Evolutionary conservation across 2,113 vertebrate genomes (phyloP).

Genomic region (Platichthys stellatus): DNA sequence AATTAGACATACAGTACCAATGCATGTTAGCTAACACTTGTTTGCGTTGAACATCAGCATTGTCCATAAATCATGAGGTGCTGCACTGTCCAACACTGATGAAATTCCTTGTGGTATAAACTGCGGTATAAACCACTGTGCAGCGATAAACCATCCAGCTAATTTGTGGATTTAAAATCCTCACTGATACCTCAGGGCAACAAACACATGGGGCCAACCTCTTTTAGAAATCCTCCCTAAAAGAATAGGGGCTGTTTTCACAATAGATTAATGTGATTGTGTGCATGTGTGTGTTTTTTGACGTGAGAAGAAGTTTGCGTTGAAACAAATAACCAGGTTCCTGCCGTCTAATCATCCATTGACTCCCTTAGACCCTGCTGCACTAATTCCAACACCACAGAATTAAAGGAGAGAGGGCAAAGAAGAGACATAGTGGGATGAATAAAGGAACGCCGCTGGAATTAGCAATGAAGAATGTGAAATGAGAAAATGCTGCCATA

Average conservation of each 20-base stretch:
- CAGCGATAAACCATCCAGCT: too few relatives aligned
- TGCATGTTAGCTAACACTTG: too few relatives aligned
- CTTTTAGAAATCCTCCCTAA: too few relatives aligned
- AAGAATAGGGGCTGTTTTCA: neutral
- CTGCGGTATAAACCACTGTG: too few relatives aligned
- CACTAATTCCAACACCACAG: slow-evolving; percentile 22
- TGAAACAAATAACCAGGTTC: slow-evolving; percentile 35
- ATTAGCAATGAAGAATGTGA: slow-evolving; percentile 25
- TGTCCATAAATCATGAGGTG: too few relatives aligned
- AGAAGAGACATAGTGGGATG: slow-evolving; percentile 14
- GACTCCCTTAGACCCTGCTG: slow-evolving; percentile 43
- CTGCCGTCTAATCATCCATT: slow-evolving; percentile 49
- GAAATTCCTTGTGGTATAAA: too few relatives aligned
- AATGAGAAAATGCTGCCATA: slow-evolving; percentile 14
- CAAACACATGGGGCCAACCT: too few relatives aligned
- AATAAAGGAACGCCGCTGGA: slow-evolving; percentile 21
- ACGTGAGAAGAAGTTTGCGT: slow-evolving; percentile 3
- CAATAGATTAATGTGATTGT: neutral
- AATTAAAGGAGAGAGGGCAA: neutral
- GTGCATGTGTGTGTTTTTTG: neutral
- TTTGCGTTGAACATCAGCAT: too few relatives aligned
- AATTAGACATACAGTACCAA: too few relatives aligned
- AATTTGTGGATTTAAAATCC: too few relatives aligned
- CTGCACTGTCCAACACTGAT: too few relatives aligned
- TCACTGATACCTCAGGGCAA: neutral